Evolutionary conservation across 1,140 invertebrate genomes (phyloP).

Genomic region (Drosophila truncata): DNA sequence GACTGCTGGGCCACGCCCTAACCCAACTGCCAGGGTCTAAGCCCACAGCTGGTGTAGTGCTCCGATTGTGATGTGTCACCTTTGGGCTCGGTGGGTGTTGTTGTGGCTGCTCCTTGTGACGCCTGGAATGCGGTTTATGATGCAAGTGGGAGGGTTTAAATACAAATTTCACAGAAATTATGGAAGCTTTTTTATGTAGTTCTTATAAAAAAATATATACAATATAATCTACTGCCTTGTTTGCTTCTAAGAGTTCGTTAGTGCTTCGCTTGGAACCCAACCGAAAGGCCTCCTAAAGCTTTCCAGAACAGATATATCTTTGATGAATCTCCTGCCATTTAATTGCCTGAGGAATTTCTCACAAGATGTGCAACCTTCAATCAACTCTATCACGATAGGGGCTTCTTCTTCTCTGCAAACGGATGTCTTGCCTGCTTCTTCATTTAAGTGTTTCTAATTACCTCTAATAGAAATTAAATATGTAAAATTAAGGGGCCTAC

Average conservation of each 20-base stretch:
- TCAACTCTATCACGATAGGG: constrained; percentile 23
- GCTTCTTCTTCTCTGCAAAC: constrained; percentile 1
- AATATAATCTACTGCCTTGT: neutral
- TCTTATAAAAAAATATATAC: neutral
- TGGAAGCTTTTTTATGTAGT: neutral
- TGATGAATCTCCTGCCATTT: constrained; percentile 11
- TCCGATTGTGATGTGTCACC: constrained; percentile 63
- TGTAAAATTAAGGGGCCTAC: constrained; percentile 32
- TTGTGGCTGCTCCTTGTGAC: constrained; percentile 12
- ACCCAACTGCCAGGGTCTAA: neutral
- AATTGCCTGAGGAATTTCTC: constrained; percentile 32
- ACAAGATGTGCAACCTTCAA: constrained; percentile 31
- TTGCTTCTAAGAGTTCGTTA: neutral
- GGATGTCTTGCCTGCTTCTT: constrained; percentile 24
- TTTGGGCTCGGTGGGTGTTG: constrained; percentile 47
- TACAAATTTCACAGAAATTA: neutral
- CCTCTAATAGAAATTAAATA: constrained; percentile 48
- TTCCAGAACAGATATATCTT: constrained; percentile 18
- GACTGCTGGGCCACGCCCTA: constrained; percentile 51
- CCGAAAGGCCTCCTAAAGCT: neutral
- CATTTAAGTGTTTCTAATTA: constrained; percentile 38
- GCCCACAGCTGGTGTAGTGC: neutral
- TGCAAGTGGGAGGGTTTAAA: neutral
- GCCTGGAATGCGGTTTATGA: constrained; percentile 30
- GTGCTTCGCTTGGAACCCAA: neutral